Evolutionary conservation across 37 sponge, comb jelly and placozoan genomes (phyloP), one percentile per base, ranked within the genome.

Genomic region (Spongilla lacustris): DNA sequence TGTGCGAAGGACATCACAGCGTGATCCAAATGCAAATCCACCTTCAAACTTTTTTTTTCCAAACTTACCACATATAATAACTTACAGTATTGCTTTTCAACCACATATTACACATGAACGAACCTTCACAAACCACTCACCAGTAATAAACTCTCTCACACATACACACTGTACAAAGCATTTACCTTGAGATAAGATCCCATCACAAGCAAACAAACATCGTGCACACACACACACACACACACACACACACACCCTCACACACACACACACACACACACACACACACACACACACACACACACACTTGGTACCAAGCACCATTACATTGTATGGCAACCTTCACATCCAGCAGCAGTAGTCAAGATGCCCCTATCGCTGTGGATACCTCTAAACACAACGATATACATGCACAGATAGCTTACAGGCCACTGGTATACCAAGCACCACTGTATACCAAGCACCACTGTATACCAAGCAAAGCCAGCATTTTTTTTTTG

Each of bases 261-360:
- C 77, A 86, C 73, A 79, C 29, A 58, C 82, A 68, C 70, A 81
- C 70, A 34, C 58, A 58, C 58, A 58, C 58, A 58, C 58, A 58
- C 58, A 58, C 21, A 17, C 58, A 58, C 58, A 58, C 41, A 41
- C 6, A 41, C 41, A 41, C 41, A 41, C 41, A 58, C 58, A 17
- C 58, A 14, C 19, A 17, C 36, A 81, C 70, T 17, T 30, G 66
- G 9, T 67, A 24, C 71, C 4, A 9, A 10, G 24, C 4, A 75
- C 32, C 24, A n/a, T n/a, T 29, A 75, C 30, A 32, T 4, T 33
- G 30, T 34, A 34, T 37, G 10, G 41, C 8, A 36, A n/a, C n/a
- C n/a, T n/a, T 46, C 79, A 78, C 26, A 78, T 49, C 12, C 28
- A 49, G n/a, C n/a, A n/a, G n/a, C n/a, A n/a, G n/a, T n/a, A n/a